phyloP scores from a whole-genome alignment of 2,888 invertebrate genomes.

The Spilarctia lutea region DNA sequence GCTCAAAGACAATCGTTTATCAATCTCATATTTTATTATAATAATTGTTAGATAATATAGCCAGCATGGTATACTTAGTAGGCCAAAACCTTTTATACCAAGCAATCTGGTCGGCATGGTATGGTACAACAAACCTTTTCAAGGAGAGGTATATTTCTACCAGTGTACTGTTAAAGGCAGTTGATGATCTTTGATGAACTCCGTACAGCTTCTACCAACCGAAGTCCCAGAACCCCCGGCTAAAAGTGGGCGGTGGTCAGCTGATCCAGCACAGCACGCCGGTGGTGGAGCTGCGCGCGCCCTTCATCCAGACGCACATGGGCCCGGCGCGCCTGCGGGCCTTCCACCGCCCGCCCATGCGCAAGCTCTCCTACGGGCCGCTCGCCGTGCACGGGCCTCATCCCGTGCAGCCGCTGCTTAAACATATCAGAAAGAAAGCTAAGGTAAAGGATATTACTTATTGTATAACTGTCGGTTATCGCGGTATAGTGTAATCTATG shows the following conservation, averaged over 20 bases:
- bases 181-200: background rate
- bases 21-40: too few relatives aligned
- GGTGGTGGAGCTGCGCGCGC: constrained; percentile 96
- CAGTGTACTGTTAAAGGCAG: too few relatives aligned
- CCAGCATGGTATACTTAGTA: too few relatives aligned
- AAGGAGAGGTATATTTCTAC: too few relatives aligned
- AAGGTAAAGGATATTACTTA: constrained; percentile 81
- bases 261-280: constrained; percentile 99
- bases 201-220: constrained; percentile 95
- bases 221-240: constrained; percentile 92
- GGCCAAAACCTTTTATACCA: too few relatives aligned
- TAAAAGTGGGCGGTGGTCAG: constrained; percentile 96
- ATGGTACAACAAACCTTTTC: too few relatives aligned
- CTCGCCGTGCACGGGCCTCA: constrained; percentile 92
- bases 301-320: constrained; percentile 98
- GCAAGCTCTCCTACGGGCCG: constrained; percentile 94
- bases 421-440: constrained; percentile 97
- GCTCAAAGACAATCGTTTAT: too few relatives aligned
- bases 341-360: constrained; percentile 97
- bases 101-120: too few relatives aligned
- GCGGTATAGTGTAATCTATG: too few relatives aligned
- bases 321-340: constrained; percentile 90
- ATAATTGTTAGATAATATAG: too few relatives aligned
- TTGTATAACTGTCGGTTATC: background rate
- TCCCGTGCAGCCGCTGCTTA: constrained; percentile 93